Evolutionary conservation across 2,888 invertebrate genomes (phyloP), one percentile per base, ranked within the genome.

Genomic region (Tyria jacobaeae): DNA sequence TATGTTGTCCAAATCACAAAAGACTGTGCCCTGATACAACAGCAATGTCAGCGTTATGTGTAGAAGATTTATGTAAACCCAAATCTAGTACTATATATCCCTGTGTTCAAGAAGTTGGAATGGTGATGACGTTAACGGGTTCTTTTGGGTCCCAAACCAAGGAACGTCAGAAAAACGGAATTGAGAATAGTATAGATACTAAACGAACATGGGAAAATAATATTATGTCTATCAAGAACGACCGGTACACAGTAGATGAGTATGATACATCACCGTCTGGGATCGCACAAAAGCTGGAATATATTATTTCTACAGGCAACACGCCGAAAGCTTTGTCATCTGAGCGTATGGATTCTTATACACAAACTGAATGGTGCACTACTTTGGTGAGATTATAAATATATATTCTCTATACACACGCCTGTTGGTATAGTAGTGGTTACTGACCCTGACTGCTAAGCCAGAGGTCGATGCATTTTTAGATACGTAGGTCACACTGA

Each of bases 361-460:
- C 88, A 3, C 92, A 92, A 75, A 91, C 91, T 5, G 85, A 85
- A 4, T 89, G 88, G 89, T 81, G 78, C 62, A 78, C 82, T 67
- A 52, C 86, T 48, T 64, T 91, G 80, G 92, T 92, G 82, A 83
- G 84, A 39, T 51, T 1, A 35, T 50, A 7, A 15, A 34, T 31
- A 2, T 41, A 12, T 31, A 41, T 54, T 15, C n/a, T n/a, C n/a
- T n/a, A n/a, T n/a, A n/a, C n/a, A n/a, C n/a, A n/a, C n/a, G n/a
- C n/a, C n/a, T n/a, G n/a, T n/a, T n/a, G n/a, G n/a, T n/a, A n/a
- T n/a, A n/a, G n/a, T n/a, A n/a, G n/a, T n/a, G n/a, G n/a, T n/a
- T n/a, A n/a, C n/a, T n/a, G n/a, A n/a, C n/a, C n/a, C n/a, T n/a
- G n/a, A n/a, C n/a, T n/a, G n/a, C n/a, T n/a, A n/a, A n/a, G n/a